A percentile compares a stretch with the other conserved stretches of the same genome.
Conservation (phyloP, 1,140 invertebrate genomes). For the Tetranychus cinnabarinus region DNA sequence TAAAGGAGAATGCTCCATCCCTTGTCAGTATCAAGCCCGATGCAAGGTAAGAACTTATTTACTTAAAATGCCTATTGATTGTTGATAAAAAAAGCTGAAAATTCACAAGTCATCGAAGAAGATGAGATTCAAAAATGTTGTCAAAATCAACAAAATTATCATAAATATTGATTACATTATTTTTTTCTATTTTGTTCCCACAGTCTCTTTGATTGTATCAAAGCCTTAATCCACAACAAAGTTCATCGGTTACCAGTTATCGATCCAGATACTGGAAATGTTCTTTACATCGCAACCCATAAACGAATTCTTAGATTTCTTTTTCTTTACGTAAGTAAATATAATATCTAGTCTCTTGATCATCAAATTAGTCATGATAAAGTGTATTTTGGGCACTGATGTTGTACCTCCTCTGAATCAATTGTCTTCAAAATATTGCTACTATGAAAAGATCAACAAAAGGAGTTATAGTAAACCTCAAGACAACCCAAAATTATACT, state of each 20-base stretch:
- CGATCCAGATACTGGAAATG: constrained; percentile 79
- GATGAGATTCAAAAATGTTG: too few species aligned
- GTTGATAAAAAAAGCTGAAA: too few species aligned
- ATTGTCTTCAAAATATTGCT: too few species aligned
- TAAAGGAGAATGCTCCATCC: constrained; percentile 49
- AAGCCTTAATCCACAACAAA: constrained; percentile 65
- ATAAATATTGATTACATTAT: too few species aligned
- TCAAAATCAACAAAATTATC: too few species aligned
- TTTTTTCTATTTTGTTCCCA: background rate
- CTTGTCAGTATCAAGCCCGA: constrained; percentile 67
- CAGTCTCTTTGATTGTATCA: constrained; percentile 66
- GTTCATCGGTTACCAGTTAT: constrained; percentile 95
- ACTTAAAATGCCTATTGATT: too few species aligned
- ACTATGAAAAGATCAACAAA: too few species aligned
- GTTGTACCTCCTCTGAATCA: too few species aligned
- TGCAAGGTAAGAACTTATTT: constrained; percentile 22
- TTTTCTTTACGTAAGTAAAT: constrained; percentile 81
- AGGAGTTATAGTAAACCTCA: too few species aligned
- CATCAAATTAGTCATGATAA: background rate
- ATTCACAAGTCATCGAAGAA: too few species aligned
- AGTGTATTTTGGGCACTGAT: too few species aligned
- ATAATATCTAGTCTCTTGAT: background rate
- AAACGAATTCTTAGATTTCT: constrained; percentile 94
- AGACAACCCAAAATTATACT: too few species aligned
- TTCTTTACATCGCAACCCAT: constrained; percentile 94